Evolutionary conservation across 2,113 vertebrate species (phyloP).

Genomic region (Sapajus apella): DNA sequence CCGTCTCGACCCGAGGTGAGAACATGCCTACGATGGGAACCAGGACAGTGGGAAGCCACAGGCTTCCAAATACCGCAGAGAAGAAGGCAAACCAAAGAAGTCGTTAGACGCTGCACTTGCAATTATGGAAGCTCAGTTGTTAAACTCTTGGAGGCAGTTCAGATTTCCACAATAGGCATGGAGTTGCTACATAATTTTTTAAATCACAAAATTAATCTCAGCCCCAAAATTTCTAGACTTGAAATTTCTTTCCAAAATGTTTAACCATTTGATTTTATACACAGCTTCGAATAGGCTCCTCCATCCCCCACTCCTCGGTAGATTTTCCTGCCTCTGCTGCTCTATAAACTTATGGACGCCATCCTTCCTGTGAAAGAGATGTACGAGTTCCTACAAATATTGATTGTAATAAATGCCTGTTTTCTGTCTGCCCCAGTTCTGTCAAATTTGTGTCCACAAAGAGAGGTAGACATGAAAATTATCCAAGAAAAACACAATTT

Average conservation of each 20-base stretch:
- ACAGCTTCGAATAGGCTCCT: neutral
- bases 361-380: conserved; percentile 66
- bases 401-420: conserved; percentile 52
- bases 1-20: neutral
- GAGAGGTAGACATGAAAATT: conserved; percentile 67
- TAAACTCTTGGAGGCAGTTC: neutral
- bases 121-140: neutral
- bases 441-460: conserved; percentile 75
- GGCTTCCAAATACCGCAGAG: neutral
- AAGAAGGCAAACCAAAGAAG: neutral
- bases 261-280: conserved; percentile 19
- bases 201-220: conserved; percentile 26
- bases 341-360: conserved; percentile 68
- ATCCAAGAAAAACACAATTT: conserved; percentile 70
- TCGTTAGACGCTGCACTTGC: neutral
- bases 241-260: neutral
- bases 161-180: neutral
- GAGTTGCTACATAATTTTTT: neutral
- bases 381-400: conserved; percentile 62
- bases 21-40: neutral
- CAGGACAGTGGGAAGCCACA: no score
- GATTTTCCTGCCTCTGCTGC: conserved; percentile 53
- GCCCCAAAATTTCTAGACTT: neutral
- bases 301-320: neutral
- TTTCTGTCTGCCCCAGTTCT: conserved; percentile 78